Evolutionary conservation across 1,140 invertebrate species (phyloP).

Genomic region (Hylaeus anthracinus): DNA sequence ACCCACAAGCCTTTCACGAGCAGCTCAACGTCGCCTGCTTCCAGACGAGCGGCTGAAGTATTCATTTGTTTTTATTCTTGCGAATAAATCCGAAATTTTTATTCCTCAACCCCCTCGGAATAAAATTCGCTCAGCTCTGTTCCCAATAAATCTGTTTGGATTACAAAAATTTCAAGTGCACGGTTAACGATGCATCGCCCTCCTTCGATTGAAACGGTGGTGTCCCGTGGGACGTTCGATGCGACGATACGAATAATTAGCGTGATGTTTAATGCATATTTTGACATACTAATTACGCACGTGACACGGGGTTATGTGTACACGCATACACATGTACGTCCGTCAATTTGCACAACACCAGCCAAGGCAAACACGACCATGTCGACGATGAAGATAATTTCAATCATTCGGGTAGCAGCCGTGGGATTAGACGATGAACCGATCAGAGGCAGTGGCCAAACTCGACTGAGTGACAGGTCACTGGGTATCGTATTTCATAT

Average conservation of each 20-base stretch:
- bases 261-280: conserved; percentile 20
- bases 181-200: not conserved
- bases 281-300: conserved; percentile 10
- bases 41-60: too few relatives aligned
- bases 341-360: not conserved
- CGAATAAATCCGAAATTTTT: too few relatives aligned
- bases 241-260: conserved; percentile 6
- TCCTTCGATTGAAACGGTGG: not conserved
- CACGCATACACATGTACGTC: too few relatives aligned
- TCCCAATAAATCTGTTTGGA: not conserved
- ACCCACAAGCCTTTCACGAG: too few relatives aligned
- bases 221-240: not conserved
- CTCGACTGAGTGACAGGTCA: conserved; percentile 20
- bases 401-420: conserved; percentile 19
- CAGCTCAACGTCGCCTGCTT: too few relatives aligned
- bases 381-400: conserved; percentile 35
- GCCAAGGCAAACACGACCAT: not conserved
- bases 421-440: not conserved
- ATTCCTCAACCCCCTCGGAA: too few relatives aligned
- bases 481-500: conserved; percentile 32
- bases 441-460: conserved; percentile 15
- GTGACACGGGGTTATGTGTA: not conserved
- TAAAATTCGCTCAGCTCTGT: too few relatives aligned
- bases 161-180: not conserved
- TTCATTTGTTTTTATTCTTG: too few relatives aligned